Evolutionary conservation across 2,888 invertebrate species (phyloP), one percentile per base, ranked within the genome.

Genomic region (Euplagia quadripunctaria): DNA sequence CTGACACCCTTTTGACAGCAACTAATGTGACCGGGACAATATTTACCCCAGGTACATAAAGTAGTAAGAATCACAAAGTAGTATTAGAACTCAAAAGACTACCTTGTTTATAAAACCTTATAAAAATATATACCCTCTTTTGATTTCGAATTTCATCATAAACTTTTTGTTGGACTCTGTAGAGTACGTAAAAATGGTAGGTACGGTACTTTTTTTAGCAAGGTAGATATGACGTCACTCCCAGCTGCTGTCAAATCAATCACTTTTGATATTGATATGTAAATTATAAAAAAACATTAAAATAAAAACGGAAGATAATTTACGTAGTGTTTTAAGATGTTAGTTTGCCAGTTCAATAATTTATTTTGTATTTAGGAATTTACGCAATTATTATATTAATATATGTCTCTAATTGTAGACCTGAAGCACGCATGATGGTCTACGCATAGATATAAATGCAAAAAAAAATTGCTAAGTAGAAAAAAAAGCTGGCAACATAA

Each of bases 1-100:
- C 46, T 43, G 31, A 41, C 31, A 46, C 55, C 55, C 55, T 17
- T 52, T 55, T 64, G 68, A 72, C 72, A 68, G 55, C 43, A 41
- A 14, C n/a, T 58, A 72, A 63, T 68, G 58, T 68, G 14, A 55
- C 63, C 43, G 7, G 55, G 51, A 68, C 43, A 20, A 72, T 68
- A 55, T 72, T 64, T 64, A 64, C 63, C 11, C 43, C 16, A 52
- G 11, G 31, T 51, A 67, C 51, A 42, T 64, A 71, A 31, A 49
- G 51, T n/a, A 42, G 31, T 41, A 69, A 11, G 7, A 58, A 55
- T 55, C 2, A 70, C 12, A 12, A 8, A 6, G 20, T 58, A 16
- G 17, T 68, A 20, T 20, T 43, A 43, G 31, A 41, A 63, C 31
- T 31, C 7, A 41, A 63, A 46, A 46, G 6, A 46, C 8, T 9